Percentiles rank a stretch among this genome's conserved stretches.
Conservation (phyloP, 2,797 vertebrate species). For the Coluber constrictor region DNA sequence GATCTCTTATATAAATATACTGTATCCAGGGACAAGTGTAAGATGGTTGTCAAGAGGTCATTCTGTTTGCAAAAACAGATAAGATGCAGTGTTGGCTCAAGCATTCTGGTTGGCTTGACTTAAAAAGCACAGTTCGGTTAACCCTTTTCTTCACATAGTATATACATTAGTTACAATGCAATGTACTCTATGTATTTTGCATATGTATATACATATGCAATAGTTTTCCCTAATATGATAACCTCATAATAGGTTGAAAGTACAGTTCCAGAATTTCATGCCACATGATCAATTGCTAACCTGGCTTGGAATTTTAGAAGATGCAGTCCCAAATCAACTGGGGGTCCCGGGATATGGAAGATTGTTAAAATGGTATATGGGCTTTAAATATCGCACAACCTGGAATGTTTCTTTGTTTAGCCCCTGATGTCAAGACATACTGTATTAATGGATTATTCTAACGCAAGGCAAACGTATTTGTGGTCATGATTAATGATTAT, state of each 20-base stretch:
- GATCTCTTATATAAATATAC: slow-evolving; percentile 49
- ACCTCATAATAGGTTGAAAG: not conserved
- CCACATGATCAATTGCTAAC: not conserved
- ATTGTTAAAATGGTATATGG: not conserved
- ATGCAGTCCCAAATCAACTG: not conserved
- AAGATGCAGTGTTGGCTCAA: not conserved
- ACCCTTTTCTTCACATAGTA: not conserved
- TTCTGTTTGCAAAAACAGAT: slow-evolving; percentile 41
- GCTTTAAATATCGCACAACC: not conserved
- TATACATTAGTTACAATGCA: not conserved
- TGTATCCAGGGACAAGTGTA: slow-evolving; percentile 22
- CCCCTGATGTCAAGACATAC: not conserved
- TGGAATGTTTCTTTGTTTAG: not conserved
- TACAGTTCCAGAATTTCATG: not conserved
- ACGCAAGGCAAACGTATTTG: not conserved
- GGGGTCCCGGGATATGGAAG: not conserved
- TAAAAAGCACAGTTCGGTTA: slow-evolving; percentile 20
- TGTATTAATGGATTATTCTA: not conserved
- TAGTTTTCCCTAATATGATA: not conserved
- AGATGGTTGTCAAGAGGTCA: slow-evolving; percentile 37
- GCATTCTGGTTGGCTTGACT: not conserved
- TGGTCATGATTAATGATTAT: not conserved
- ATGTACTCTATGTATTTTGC: not conserved
- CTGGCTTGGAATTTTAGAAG: not conserved
- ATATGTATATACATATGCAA: too few relatives aligned